Evolutionary conservation across 2,888 invertebrate species (phyloP).

Genomic region (Halocaridina rubra): DNA sequence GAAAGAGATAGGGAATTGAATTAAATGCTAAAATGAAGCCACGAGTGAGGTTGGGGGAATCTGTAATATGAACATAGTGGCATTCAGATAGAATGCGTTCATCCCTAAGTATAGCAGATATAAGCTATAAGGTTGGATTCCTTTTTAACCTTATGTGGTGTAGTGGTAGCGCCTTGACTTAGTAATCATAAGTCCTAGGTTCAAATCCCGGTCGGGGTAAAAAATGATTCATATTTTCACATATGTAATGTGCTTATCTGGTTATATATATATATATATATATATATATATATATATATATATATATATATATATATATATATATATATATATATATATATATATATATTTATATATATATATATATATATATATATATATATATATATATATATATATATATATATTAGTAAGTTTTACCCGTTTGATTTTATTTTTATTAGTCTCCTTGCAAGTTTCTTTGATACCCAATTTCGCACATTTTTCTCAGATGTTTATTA

Average conservation of each 20-base stretch:
- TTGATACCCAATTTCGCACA: background rate
- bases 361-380: background rate
- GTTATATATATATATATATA: background rate
- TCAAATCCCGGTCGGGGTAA: too few relatives aligned
- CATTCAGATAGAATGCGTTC: too few relatives aligned
- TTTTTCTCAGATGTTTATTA: background rate
- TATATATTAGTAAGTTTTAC: background rate
- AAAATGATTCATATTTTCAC: too few relatives aligned
- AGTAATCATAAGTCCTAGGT: too few relatives aligned
- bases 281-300: background rate
- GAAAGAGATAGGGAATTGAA: too few relatives aligned
- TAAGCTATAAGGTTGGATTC: too few relatives aligned
- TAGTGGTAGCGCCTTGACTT: too few relatives aligned
- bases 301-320: slow-evolving; percentile 3
- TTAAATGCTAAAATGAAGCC: too few relatives aligned
- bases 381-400: background rate
- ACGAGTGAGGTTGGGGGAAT: too few relatives aligned
- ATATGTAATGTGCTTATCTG: background rate
- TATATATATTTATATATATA: background rate
- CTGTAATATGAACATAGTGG: too few relatives aligned
- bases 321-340: background rate
- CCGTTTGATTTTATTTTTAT: background rate
- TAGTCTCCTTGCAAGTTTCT: background rate
- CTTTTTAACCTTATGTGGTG: too few relatives aligned
- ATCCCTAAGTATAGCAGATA: too few relatives aligned